A percentile compares a stretch with the other conserved stretches of the same genome.
These are phyloP conservation scores for Sebastes baramenuke DNA, from an alignment of 2,797 vertebrate species.

Conservation along the genomic window DNA sequence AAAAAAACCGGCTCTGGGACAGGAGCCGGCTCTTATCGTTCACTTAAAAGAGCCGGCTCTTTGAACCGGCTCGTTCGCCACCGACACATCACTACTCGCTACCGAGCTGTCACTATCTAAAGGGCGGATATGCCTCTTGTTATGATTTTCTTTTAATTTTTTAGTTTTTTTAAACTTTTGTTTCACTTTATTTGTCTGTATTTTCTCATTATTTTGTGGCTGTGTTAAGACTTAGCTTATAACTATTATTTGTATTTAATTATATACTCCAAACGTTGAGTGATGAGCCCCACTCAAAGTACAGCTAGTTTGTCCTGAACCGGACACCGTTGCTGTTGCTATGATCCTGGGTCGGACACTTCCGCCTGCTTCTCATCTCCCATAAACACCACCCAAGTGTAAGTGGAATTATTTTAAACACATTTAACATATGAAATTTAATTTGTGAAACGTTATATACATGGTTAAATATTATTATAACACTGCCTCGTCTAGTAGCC, in stretches of 20 bases:
- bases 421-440: neutral
- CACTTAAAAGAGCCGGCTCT: no score
- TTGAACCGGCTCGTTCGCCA: no score
- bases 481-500: neutral
- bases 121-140: neutral
- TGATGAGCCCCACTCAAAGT: no score
- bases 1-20: no score
- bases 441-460: neutral
- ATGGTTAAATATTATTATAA: no score
- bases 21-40: no score
- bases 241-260: no score
- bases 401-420: neutral
- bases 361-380: neutral
- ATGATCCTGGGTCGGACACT: neutral
- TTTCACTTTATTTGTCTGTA: neutral
- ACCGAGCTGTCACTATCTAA: neutral
- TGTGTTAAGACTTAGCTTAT: neutral
- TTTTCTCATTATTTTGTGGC: neutral
- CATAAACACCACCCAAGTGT: neutral
- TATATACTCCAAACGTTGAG: no score
- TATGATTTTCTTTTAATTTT: neutral
- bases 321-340: neutral
- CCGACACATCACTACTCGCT: neutral
- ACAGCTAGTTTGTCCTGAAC: neutral
- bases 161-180: neutral